phyloP scores from a whole-genome alignment of 1,140 invertebrate species.

The Agraylea sexmaculata region DNA sequence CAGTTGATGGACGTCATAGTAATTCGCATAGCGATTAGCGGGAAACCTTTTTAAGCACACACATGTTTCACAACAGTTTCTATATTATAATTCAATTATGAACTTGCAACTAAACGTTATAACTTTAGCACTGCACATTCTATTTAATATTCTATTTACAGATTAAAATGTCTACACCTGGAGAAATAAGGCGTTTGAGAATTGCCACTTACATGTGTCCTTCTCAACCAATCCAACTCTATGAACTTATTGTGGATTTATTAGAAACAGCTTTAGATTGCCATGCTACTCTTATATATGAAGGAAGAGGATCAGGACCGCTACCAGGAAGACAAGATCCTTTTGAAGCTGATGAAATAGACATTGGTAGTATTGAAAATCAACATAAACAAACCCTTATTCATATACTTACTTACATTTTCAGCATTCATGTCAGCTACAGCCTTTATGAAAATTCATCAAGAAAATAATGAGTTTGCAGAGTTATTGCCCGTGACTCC shows the following conservation, averaged over 20 bases:
- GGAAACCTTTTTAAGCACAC: too few relatives aligned
- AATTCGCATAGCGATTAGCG: too few relatives aligned
- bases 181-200: slow-evolving; percentile 31
- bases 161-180: background rate
- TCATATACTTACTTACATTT: slow-evolving; percentile 8
- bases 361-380: slow-evolving; percentile 38
- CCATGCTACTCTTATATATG: slow-evolving; percentile 43
- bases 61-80: too few relatives aligned
- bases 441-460: slow-evolving; percentile 40
- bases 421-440: slow-evolving; percentile 46
- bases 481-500: slow-evolving; percentile 45
- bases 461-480: slow-evolving; percentile 30
- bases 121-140: background rate
- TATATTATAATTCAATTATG: too few relatives aligned
- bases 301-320: slow-evolving; percentile 40
- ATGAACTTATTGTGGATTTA: slow-evolving; percentile 43
- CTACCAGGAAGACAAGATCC: slow-evolving; percentile 41
- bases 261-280: slow-evolving; percentile 41
- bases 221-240: slow-evolving; percentile 47
- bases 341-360: slow-evolving; percentile 40
- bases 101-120: too few relatives aligned
- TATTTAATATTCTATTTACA: background rate
- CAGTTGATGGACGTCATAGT: too few relatives aligned
- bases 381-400: background rate
- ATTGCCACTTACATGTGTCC: slow-evolving; percentile 49